phyloP scores from a whole-genome alignment of 2,888 invertebrate genomes.

The Hydroisotoma schaefferi region DNA sequence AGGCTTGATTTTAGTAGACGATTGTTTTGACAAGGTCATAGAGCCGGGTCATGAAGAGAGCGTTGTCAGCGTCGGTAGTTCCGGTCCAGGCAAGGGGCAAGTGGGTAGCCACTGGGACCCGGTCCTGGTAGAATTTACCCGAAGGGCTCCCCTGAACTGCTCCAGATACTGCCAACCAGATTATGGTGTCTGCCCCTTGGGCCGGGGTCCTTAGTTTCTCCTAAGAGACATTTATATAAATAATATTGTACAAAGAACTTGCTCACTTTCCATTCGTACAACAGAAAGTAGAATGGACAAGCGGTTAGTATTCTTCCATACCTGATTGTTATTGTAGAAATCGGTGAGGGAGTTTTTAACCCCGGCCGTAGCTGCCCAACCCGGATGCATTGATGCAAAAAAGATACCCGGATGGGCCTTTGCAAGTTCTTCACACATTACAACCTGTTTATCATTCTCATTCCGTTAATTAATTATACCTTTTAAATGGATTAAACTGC shows the following conservation, averaged over 20 bases:
- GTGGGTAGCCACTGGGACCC: slow-evolving; percentile 52
- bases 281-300: neutral
- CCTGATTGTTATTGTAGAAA: slow-evolving; percentile 55
- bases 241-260: slow-evolving; percentile 1
- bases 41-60: slow-evolving; percentile 52
- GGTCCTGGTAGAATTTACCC: slow-evolving; percentile 55
- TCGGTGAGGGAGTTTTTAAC: slow-evolving; percentile 51
- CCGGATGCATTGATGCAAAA: slow-evolving; percentile 56
- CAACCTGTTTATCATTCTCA: slow-evolving; percentile 45
- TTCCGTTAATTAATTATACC: neutral
- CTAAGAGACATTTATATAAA: slow-evolving; percentile 10
- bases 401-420: slow-evolving; percentile 52
- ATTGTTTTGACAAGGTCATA: slow-evolving; percentile 42
- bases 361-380: slow-evolving; percentile 56
- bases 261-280: slow-evolving; percentile 1
- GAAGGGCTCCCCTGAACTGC: slow-evolving; percentile 50
- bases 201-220: slow-evolving; percentile 52
- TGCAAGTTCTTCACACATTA: slow-evolving; percentile 54
- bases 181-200: slow-evolving; percentile 55
- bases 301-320: slow-evolving; percentile 5
- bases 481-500: too few species aligned
- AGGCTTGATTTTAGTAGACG: neutral
- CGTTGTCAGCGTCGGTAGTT: slow-evolving; percentile 50
- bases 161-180: slow-evolving; percentile 53
- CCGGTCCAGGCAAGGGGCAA: slow-evolving; percentile 55